These are phyloP conservation scores for Dugesia japonica DNA, from an alignment of 2,888 invertebrate species.

Conservation along the genomic window DNA sequence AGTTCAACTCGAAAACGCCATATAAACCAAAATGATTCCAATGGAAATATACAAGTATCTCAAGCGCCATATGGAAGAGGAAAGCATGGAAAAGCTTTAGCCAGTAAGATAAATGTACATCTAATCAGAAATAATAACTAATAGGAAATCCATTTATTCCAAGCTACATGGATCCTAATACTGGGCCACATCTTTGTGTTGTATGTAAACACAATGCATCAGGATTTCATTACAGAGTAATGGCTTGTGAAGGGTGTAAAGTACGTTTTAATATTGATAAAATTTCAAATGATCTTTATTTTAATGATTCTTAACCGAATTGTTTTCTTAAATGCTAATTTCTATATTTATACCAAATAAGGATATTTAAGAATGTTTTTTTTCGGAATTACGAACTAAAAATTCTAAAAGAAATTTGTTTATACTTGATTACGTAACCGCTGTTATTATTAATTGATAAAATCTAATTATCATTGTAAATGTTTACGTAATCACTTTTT, in stretches of 20 bases:
- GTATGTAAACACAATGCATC: conserved; percentile 50
- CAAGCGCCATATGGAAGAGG: not conserved
- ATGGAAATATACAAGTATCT: not conserved
- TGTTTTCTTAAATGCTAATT: too few relatives aligned
- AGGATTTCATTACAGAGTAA: conserved; percentile 49
- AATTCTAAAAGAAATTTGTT: too few relatives aligned
- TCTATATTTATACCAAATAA: too few relatives aligned
- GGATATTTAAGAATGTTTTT: too few relatives aligned
- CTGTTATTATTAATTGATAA: too few relatives aligned
- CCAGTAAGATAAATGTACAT: not conserved
- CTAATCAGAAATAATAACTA: not conserved
- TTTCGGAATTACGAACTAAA: too few relatives aligned
- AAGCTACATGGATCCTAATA: conserved; percentile 44
- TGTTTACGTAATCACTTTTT: too few relatives aligned
- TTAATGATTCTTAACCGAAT: too few relatives aligned
- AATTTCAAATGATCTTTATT: too few relatives aligned
- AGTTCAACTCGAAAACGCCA: not conserved
- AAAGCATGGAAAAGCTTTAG: conserved; percentile 5
- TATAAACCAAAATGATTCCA: not conserved
- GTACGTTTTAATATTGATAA: conserved; percentile 38
- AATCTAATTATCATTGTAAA: too few relatives aligned
- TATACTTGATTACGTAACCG: too few relatives aligned
- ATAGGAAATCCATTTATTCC: conserved; percentile 44
- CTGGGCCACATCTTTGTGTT: conserved; percentile 48
- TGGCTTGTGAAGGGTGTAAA: conserved; percentile 51